Evolutionary conservation across 2,797 vertebrate genomes (phyloP).

Genomic region (Bufotes viridis): DNA sequence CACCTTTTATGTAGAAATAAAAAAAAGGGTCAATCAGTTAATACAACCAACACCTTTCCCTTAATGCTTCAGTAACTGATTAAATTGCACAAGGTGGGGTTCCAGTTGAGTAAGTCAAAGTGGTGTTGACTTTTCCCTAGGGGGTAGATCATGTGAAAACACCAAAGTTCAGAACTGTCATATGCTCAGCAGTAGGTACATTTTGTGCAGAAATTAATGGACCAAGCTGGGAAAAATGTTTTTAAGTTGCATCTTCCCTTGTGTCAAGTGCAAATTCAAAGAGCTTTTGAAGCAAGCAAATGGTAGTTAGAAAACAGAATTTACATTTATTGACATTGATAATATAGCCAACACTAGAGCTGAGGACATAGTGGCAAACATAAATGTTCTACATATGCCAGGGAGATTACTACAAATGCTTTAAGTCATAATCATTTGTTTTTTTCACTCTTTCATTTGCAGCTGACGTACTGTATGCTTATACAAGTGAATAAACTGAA

Average conservation of each 20-base stretch:
- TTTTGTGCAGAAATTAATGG: conserved; percentile 84
- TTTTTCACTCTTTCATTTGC: neutral
- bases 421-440: neutral
- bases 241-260: conserved; percentile 81
- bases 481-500: neutral
- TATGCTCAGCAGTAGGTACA: conserved; percentile 81
- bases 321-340: conserved; percentile 79
- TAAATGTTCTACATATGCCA: neutral
- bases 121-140: conserved; percentile 75
- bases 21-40: conserved; percentile 67
- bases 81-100: conserved; percentile 74
- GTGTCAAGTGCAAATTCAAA: conserved; percentile 86
- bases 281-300: conserved; percentile 80
- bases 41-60: conserved; percentile 68
- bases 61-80: conserved; percentile 70
- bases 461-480: neutral
- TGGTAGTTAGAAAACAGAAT: conserved; percentile 81
- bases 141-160: conserved; percentile 82
- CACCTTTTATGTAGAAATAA: conserved; percentile 66
- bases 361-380: conserved; percentile 72
- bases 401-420: neutral
- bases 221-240: conserved; percentile 79
- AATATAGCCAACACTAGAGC: conserved; percentile 72
- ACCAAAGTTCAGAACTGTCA: conserved; percentile 84
- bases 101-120: conserved; percentile 76